phyloP scores from a whole-genome alignment of 2,113 vertebrate species.

The Otolemur garnettii region DNA sequence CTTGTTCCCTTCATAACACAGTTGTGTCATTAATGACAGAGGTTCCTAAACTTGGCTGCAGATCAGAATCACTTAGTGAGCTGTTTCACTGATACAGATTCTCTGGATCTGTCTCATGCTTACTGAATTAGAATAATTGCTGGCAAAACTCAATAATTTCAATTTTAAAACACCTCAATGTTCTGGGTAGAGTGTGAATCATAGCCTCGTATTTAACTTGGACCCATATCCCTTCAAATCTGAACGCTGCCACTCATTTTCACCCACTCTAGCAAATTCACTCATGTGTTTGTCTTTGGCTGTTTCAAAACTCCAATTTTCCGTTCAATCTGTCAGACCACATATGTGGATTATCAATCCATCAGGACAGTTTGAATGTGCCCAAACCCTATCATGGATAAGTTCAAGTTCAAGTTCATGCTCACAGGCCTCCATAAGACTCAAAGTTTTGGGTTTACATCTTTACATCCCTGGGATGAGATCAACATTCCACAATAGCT shows the following conservation, averaged over 20 bases:
- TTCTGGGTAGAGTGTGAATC: neutral
- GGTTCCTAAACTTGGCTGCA: neutral
- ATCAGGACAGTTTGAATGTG: conserved; percentile 14
- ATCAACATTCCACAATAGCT: conserved; percentile 32
- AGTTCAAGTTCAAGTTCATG: conserved; percentile 41
- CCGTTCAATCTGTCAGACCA: neutral
- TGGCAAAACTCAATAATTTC: neutral
- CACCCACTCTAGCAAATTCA: neutral
- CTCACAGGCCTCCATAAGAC: conserved; percentile 8
- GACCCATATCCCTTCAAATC: neutral
- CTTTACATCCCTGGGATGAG: conserved; percentile 8
- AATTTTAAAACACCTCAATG: neutral
- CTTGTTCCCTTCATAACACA: neutral
- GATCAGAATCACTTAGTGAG: neutral
- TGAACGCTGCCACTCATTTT: neutral
- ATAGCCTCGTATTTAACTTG: neutral
- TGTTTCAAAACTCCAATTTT: conserved; percentile 10
- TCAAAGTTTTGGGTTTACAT: conserved; percentile 22
- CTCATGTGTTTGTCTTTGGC: neutral
- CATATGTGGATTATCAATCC: neutral
- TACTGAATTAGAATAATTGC: neutral
- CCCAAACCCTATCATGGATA: neutral
- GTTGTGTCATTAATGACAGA: neutral
- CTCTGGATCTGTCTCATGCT: neutral
- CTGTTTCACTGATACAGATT: neutral